Evolutionary conservation across 2,797 vertebrate genomes (phyloP).

Genomic region (Thaleichthys pacificus): DNA sequence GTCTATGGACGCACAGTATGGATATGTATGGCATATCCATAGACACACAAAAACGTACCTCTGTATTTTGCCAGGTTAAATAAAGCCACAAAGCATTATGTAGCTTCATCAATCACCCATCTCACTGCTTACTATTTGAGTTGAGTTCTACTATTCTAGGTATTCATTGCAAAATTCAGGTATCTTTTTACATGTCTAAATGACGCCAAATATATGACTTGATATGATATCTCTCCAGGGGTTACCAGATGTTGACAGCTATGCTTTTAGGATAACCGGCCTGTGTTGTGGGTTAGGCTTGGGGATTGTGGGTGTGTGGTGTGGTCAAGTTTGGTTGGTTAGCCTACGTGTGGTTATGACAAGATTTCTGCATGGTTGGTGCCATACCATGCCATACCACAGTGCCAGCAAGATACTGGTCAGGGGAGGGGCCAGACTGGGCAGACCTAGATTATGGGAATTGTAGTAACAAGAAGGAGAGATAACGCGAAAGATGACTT

Average conservation of each 20-base stretch:
- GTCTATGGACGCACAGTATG: too few species aligned
- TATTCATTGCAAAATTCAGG: slow-evolving; percentile 68
- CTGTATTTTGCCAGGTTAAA: too few species aligned
- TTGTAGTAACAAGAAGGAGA: neutral
- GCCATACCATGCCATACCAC: neutral
- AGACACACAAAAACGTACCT: too few species aligned
- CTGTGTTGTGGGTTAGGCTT: neutral
- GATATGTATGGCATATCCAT: too few species aligned
- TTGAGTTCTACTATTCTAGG: slow-evolving; percentile 18
- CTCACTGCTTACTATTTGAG: slow-evolving; percentile 1
- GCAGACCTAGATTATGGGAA: neutral
- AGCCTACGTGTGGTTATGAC: neutral
- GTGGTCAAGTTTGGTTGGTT: neutral
- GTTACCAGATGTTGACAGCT: slow-evolving; percentile 41
- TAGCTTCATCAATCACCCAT: neutral
- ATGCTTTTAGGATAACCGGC: slow-evolving; percentile 12
- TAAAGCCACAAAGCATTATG: too few species aligned
- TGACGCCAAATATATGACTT: slow-evolving; percentile 73
- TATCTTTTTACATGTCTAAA: slow-evolving; percentile 67
- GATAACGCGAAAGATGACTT: neutral
- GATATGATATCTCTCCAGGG: slow-evolving; percentile 45
- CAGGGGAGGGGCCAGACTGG: neutral
- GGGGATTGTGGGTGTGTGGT: neutral
- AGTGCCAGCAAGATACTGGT: neutral
- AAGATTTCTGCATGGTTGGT: neutral